Evolutionary conservation across 2,888 invertebrate genomes (phyloP).

Genomic region (Phortica okadai): DNA sequence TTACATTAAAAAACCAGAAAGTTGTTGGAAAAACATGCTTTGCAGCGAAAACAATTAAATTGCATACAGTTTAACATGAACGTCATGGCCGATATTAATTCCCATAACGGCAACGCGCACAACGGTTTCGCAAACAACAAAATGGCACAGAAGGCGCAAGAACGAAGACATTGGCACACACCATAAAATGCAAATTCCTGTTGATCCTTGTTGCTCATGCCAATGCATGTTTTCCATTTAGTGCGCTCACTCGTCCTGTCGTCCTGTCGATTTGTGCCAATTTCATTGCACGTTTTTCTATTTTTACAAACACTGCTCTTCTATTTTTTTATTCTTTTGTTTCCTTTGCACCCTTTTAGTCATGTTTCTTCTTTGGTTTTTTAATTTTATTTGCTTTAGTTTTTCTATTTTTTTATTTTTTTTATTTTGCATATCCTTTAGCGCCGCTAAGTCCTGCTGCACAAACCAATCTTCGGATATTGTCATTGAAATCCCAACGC

Average conservation of each 20-base stretch:
- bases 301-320: constrained; percentile 21
- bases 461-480: constrained; percentile 69
- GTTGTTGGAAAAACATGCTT: neutral
- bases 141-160: neutral
- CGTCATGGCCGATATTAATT: neutral
- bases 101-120: neutral
- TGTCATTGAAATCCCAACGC: constrained; percentile 57
- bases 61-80: neutral
- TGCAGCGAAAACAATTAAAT: neutral
- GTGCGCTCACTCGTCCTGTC: constrained; percentile 31
- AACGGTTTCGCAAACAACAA: neutral
- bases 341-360: neutral
- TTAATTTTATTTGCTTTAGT: neutral
- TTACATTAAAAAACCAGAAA: too few species aligned
- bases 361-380: neutral
- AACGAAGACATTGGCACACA: constrained; percentile 52
- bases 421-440: neutral
- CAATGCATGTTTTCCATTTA: constrained; percentile 64
- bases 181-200: constrained; percentile 70
- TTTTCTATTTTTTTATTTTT: neutral
- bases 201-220: constrained; percentile 67
- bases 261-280: constrained; percentile 64
- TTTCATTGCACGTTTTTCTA: constrained; percentile 57
- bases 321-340: neutral
- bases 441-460: constrained; percentile 49